Evolutionary conservation across 1,140 invertebrate genomes (phyloP).

Genomic region (Leptestheria dahalacensis): DNA sequence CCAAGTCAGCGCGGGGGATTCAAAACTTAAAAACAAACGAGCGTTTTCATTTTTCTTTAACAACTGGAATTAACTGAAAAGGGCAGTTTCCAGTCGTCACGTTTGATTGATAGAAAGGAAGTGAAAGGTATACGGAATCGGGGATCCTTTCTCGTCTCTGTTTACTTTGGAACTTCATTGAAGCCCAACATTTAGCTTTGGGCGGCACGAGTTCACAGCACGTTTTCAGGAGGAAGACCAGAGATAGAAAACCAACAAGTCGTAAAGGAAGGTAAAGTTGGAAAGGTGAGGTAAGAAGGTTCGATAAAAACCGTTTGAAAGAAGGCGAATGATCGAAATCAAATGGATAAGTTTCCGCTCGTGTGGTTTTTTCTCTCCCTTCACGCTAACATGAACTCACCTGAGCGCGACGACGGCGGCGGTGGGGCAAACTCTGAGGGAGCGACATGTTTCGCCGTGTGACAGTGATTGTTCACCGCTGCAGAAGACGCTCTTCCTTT

Average conservation of each 20-base stretch:
- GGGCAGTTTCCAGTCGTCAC: too few relatives aligned
- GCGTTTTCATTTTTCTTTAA: too few relatives aligned
- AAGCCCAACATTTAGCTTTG: not conserved
- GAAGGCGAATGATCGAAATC: too few relatives aligned
- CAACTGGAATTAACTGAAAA: too few relatives aligned
- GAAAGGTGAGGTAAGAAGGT: not conserved
- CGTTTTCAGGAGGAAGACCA: not conserved
- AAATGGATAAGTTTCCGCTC: not conserved
- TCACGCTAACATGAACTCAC: conserved; percentile 22
- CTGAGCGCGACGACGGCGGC: conserved; percentile 16
- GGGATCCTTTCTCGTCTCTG: too few relatives aligned
- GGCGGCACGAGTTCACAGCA: not conserved
- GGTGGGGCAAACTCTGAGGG: conserved; percentile 11
- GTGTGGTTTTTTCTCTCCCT: not conserved
- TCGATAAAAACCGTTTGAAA: not conserved
- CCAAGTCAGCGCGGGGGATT: too few relatives aligned
- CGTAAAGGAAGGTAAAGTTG: not conserved
- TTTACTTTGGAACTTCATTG: not conserved
- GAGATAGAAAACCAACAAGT: not conserved
- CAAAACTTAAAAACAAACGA: too few relatives aligned
- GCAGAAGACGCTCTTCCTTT: conserved; percentile 1
- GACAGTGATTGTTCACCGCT: conserved; percentile 7
- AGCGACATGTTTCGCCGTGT: not conserved
- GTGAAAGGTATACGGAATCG: too few relatives aligned
- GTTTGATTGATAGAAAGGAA: too few relatives aligned